Conservation (phyloP, 2,888 invertebrate species). For the Hemistola chrysoprasaria region DNA sequence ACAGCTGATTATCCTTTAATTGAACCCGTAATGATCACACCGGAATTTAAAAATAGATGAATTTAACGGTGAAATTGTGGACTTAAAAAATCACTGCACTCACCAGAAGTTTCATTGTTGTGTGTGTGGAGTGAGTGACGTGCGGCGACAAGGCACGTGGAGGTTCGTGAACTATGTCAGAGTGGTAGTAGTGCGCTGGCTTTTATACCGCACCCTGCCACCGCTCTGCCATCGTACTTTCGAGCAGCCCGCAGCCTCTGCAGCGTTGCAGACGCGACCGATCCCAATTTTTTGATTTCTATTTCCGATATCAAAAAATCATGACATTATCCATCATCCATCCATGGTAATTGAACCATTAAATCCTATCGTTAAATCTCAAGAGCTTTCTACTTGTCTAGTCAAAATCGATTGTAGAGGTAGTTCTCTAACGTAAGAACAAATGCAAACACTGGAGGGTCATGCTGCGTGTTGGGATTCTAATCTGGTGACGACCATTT, state of each 20-base stretch:
- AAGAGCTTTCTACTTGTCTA: constrained; percentile 15
- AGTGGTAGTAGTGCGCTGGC: constrained; percentile 73
- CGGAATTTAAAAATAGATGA: constrained; percentile 4
- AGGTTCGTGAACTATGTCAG: constrained; percentile 74
- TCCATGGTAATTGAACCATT: constrained; percentile 24
- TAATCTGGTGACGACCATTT: constrained; percentile 8
- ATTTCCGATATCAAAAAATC: constrained; percentile 50
- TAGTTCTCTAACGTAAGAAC: constrained; percentile 2
- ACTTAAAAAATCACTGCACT: constrained; percentile 52
- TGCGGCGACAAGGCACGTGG: constrained; percentile 67
- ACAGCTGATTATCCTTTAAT: constrained; percentile 53
- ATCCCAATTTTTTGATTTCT: constrained; percentile 45
- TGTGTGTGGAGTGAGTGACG: constrained; percentile 49
- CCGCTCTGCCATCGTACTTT: constrained; percentile 73
- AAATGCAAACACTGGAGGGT: background rate
- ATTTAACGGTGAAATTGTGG: constrained; percentile 21
- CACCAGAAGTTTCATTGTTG: constrained; percentile 77
- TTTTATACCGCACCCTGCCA: constrained; percentile 82
- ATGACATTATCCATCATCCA: constrained; percentile 43
- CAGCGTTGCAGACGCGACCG: constrained; percentile 50
- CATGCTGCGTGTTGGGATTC: background rate
- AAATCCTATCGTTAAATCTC: constrained; percentile 18
- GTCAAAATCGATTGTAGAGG: constrained; percentile 14
- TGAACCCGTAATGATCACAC: constrained; percentile 18
- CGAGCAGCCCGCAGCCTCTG: constrained; percentile 61